These are phyloP conservation scores for Lapara coniferarum DNA, from an alignment of 2,888 invertebrate genomes.

Conservation along the genomic window DNA sequence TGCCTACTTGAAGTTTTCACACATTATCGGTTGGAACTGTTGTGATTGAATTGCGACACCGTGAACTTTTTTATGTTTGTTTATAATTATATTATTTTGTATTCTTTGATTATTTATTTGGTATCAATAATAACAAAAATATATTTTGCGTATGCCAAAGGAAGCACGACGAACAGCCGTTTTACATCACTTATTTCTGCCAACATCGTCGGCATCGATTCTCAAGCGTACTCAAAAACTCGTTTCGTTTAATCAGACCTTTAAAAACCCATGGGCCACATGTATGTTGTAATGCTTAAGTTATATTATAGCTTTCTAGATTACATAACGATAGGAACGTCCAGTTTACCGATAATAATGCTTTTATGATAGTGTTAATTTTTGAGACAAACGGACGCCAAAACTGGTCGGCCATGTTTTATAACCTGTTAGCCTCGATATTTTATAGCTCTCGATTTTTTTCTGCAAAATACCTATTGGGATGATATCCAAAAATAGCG, in stretches of 20 bases:
- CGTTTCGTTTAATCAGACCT: conserved; percentile 12
- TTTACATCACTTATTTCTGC: background rate
- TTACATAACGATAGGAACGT: conserved; percentile 14
- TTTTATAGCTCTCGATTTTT: conserved; percentile 9
- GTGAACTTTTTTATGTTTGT: too few relatives aligned
- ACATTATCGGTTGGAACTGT: background rate
- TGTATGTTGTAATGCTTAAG: conserved; percentile 7
- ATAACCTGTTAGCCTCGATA: conserved; percentile 15
- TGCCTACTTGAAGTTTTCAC: background rate
- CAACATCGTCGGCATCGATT: conserved; percentile 11
- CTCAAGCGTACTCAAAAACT: background rate
- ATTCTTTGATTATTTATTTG: too few relatives aligned
- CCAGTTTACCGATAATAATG: conserved; percentile 7
- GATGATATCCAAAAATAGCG: background rate
- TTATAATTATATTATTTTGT: too few relatives aligned
- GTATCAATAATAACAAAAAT: background rate
- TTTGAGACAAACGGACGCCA: conserved; percentile 11
- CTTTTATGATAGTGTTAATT: conserved; percentile 8
- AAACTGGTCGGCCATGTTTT: conserved; percentile 1
- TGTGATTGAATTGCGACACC: background rate
- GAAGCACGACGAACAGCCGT: background rate
- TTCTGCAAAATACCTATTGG: background rate
- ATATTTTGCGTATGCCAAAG: background rate
- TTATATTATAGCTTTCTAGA: conserved; percentile 4
- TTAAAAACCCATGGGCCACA: conserved; percentile 12